Percentiles rank a stretch among this genome's conserved stretches.
phyloP scores from a whole-genome alignment of 2,113 vertebrate species.

The Hypomesus transpacificus region DNA sequence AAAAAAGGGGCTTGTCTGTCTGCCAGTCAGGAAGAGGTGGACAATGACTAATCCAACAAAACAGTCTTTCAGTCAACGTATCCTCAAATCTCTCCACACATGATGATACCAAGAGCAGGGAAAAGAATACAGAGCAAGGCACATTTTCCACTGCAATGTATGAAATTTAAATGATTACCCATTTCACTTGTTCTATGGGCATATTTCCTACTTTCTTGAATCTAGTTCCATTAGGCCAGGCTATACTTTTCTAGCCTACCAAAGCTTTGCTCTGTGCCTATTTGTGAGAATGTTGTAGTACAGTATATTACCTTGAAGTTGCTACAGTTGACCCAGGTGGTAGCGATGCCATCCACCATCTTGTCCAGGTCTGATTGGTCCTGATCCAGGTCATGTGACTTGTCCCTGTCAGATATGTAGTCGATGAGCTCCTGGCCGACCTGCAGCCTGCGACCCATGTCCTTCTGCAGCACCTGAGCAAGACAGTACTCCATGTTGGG shows the following conservation, averaged over 20 bases:
- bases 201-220: no score
- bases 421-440: conserved; percentile 94
- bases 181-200: no score
- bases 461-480: conserved; percentile 92
- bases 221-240: no score
- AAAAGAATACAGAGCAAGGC: no score
- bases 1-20: not conserved
- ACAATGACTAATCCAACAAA: not conserved
- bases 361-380: conserved; percentile 95
- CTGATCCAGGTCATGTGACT: conserved; percentile 91
- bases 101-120: no score
- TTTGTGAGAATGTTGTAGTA: not conserved
- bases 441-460: conserved; percentile 91
- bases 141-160: no score
- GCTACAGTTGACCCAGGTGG: conserved; percentile 97
- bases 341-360: conserved; percentile 93
- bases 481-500: conserved; percentile 92
- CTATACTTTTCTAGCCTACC: no score
- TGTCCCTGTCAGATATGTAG: conserved; percentile 89
- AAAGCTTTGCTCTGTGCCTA: not conserved
- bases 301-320: conserved; percentile 91
- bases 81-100: no score
- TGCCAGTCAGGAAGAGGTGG: not conserved
- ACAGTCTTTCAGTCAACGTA: no score
- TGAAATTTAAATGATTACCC: no score